A percentile compares a stretch with the other conserved stretches of the same genome.
Evolutionary conservation across 2,113 vertebrate species (phyloP).

Genomic region (Promerops cafer): DNA sequence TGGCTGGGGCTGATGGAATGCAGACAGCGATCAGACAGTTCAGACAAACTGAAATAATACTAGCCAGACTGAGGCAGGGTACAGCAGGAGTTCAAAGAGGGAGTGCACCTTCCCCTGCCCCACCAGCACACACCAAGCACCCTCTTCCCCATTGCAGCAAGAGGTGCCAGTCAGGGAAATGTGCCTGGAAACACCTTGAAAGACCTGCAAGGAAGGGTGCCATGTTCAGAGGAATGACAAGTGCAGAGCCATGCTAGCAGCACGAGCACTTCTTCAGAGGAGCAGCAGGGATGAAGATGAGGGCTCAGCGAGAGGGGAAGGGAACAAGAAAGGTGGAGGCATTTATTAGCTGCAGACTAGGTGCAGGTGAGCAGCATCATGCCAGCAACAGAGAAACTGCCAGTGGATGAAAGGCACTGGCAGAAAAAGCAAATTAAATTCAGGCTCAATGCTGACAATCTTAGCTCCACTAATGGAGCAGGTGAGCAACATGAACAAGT

Average conservation of each 20-base stretch:
- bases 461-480: background rate
- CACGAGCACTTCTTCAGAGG: background rate
- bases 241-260: too few relatives aligned
- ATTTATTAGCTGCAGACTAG: background rate
- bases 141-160: background rate
- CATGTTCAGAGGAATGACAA: accelerated
- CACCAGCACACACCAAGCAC: background rate
- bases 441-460: background rate
- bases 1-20: conserved; percentile 14
- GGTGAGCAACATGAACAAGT: background rate
- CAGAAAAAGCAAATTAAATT: background rate
- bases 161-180: accelerated
- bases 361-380: background rate
- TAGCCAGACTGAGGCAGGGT: background rate
- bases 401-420: background rate
- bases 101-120: background rate
- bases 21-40: conserved; percentile 14
- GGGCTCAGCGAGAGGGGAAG: background rate
- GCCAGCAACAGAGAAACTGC: background rate
- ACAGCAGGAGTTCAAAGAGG: background rate
- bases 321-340: background rate
- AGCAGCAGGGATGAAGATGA: background rate
- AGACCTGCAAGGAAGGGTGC: accelerated
- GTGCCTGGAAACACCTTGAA: accelerated
- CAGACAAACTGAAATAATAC: conserved; percentile 4